Percentiles rank a stretch among this genome's conserved stretches.
Conservation (phyloP, 1,140 invertebrate species). For the Sycophila sp. region DNA sequence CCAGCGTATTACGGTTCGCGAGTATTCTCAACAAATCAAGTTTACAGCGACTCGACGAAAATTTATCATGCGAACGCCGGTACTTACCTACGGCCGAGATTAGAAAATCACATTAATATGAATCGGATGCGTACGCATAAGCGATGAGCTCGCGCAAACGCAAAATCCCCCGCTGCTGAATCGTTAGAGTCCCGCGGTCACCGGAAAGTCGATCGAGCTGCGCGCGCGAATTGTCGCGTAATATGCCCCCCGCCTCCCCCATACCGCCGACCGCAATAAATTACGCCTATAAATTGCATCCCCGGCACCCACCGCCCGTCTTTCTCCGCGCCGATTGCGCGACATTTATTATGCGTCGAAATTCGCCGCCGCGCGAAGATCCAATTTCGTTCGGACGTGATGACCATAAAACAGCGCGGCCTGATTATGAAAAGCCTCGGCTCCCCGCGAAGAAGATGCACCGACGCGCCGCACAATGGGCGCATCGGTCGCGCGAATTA, state of each 20-base stretch:
- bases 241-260: neutral
- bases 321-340: neutral
- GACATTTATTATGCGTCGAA: conserved; percentile 8
- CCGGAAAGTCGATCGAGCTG: conserved; percentile 16
- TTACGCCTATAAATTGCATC: conserved; percentile 17
- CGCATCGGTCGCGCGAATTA: neutral
- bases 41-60: neutral
- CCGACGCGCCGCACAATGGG: neutral
- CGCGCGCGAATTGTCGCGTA: neutral
- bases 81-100: neutral
- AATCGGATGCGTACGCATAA: neutral
- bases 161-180: neutral
- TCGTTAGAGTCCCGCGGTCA: no score
- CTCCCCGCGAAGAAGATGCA: neutral
- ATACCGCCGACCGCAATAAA: conserved; percentile 5
- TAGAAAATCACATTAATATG: neutral
- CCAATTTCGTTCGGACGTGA: neutral
- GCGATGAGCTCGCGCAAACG: neutral
- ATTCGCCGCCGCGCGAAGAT: conserved; percentile 3
- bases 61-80: conserved; percentile 4
- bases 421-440: neutral
- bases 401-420: neutral
- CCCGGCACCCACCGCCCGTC: neutral
- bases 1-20: no score
- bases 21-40: neutral